phyloP scores from a whole-genome alignment of 2,888 invertebrate genomes.

The Myopa testacea region DNA sequence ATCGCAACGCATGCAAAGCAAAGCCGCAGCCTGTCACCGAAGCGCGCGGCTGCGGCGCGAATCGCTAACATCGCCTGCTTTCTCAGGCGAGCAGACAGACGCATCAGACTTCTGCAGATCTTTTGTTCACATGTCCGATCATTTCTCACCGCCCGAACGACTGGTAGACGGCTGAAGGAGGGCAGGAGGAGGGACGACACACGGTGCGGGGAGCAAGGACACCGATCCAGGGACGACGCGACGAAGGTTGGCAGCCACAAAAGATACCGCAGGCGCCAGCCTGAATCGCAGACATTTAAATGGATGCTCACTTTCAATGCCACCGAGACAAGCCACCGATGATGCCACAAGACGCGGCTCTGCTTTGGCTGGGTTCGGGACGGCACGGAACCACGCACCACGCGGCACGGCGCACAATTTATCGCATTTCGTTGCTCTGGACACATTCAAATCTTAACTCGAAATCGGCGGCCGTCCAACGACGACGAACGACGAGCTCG shows the following conservation, averaged over 20 bases:
- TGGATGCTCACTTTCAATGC: conserved; percentile 50
- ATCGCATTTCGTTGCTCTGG: conserved; percentile 37
- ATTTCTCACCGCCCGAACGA: conserved; percentile 56
- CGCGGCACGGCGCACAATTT: conserved; percentile 35
- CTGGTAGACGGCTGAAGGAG: background rate
- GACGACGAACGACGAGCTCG: conserved; percentile 37
- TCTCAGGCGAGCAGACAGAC: conserved; percentile 13
- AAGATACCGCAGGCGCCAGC: conserved; percentile 67
- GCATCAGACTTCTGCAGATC: conserved; percentile 43
- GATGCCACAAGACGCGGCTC: conserved; percentile 1
- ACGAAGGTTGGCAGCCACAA: conserved; percentile 50
- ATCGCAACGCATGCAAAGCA: conserved; percentile 33
- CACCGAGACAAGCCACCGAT: conserved; percentile 31
- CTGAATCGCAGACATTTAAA: conserved; percentile 51
- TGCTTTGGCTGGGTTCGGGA: no score
- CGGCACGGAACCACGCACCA: background rate
- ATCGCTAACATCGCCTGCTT: background rate
- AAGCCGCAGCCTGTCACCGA: conserved; percentile 4
- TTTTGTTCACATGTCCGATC: conserved; percentile 61
- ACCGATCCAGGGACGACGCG: conserved; percentile 48
- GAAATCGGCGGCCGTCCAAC: conserved; percentile 56
- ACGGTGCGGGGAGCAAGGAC: background rate
- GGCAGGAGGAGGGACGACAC: background rate
- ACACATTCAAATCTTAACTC: conserved; percentile 66
- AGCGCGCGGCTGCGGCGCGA: background rate